phyloP scores from a whole-genome alignment of 2,888 invertebrate species.

The Nemotelus nigrinus region DNA sequence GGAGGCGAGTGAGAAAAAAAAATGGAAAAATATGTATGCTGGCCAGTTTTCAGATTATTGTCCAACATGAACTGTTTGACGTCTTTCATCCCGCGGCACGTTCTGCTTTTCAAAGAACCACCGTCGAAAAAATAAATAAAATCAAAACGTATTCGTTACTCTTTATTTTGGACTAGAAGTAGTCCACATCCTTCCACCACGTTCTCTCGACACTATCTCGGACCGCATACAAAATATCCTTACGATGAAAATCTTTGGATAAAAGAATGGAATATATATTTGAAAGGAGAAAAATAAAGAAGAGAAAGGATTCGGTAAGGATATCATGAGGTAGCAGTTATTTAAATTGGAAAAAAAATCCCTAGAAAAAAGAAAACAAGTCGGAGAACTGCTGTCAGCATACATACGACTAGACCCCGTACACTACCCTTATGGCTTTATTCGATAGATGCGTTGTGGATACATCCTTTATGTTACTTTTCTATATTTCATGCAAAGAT shows the following conservation, averaged over 20 bases:
- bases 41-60: slow-evolving; percentile 29
- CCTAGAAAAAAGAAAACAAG: not conserved
- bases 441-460: slow-evolving; percentile 5
- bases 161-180: too few relatives aligned
- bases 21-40: slow-evolving; percentile 2
- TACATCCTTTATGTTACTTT: not conserved
- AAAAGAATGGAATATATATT: slow-evolving; percentile 27
- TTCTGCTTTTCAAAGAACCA: not conserved
- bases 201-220: not conserved
- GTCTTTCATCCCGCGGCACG: not conserved
- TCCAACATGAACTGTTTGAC: slow-evolving; percentile 3
- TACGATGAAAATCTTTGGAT: slow-evolving; percentile 31
- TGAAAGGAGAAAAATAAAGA: slow-evolving; percentile 36
- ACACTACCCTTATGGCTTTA: slow-evolving; percentile 10
- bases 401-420: not conserved
- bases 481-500: not conserved
- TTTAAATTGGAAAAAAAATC: slow-evolving; percentile 46
- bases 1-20: too few relatives aligned
- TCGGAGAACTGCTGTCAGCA: slow-evolving; percentile 16
- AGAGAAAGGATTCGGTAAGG: slow-evolving; percentile 41
- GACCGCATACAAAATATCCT: slow-evolving; percentile 34
- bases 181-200: not conserved
- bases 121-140: too few relatives aligned
- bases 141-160: too few relatives aligned
- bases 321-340: slow-evolving; percentile 50